Conservation (phyloP, 2,797 vertebrate genomes). For the Pitangus sulphuratus region DNA sequence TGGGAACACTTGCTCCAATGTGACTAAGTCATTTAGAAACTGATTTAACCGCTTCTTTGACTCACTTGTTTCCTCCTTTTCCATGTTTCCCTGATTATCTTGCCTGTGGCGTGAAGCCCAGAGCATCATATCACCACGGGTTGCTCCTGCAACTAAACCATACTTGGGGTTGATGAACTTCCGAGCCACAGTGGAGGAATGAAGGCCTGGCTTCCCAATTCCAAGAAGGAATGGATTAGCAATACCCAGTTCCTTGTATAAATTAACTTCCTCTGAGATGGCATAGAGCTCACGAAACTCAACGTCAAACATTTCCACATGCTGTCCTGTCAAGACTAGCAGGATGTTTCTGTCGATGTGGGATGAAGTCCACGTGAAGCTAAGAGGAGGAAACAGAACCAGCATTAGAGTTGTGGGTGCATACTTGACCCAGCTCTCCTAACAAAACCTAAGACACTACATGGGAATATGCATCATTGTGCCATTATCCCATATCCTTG, state of each 20-base stretch:
- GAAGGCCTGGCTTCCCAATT: conserved; percentile 44
- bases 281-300: conserved; percentile 95
- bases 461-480: neutral
- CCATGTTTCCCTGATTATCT: conserved; percentile 29
- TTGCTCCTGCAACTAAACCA: conserved; percentile 77
- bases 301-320: conserved; percentile 88
- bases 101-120: conserved; percentile 70
- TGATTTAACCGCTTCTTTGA: conserved; percentile 68
- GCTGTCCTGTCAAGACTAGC: conserved; percentile 89
- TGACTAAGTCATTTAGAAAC: conserved; percentile 78
- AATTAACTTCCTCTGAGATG: conserved; percentile 87
- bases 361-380: conserved; percentile 91
- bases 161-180: conserved; percentile 96
- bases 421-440: neutral
- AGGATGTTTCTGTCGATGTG: conserved; percentile 92
- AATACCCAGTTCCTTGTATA: conserved; percentile 86
- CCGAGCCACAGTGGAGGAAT: conserved; percentile 85
- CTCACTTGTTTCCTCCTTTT: conserved; percentile 69
- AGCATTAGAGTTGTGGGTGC: neutral
- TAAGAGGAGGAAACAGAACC: conserved; percentile 50
- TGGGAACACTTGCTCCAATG: conserved; percentile 73
- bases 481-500: neutral
- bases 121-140: conserved; percentile 79
- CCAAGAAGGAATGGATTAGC: conserved; percentile 45
- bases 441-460: neutral